Base-by-base conservation (phyloP, 2,797 vertebrate genomes). In the Siniperca obscura region DNA sequence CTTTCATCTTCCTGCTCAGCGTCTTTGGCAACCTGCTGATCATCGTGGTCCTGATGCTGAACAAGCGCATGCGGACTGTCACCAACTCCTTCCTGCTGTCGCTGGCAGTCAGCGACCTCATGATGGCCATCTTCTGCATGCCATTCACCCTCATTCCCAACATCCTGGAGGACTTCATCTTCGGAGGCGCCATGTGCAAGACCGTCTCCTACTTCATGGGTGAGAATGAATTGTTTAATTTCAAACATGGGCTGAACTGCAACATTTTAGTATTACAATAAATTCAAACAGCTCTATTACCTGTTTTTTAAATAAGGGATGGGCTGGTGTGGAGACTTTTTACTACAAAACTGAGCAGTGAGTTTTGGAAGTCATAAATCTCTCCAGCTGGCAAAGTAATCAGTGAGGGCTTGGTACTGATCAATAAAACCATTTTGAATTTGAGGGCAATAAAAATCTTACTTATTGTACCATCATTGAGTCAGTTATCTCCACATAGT, bases 21-120 rank as follows among this genome's bases (percentile, higher is more conserved):
- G 94, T 97, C 96, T 96, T 97, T 0, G 98, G 98, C 44, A 99
- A 99, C 61, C 90, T 95, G 9, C 96, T 99, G 78, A 97, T 99
- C 87, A 97, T 98, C 64, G 88, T 96, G 42, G 98, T 99, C 42
- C 95, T 98, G 93, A 89, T 94, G 30, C 89, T 96, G 80, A 98
- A 97, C 95, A 97, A 97, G 77, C 96, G 97, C 21, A 96, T 99
- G 93, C 95, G 97, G 17, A 99, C 98, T 0, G 96, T 99, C 91
- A 99, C 98, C 93, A 99, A 99, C 91, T 96, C 96, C 93, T 99
- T 99, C 95, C 95, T 99, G 92, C 96, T 99, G 74, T 99, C 98
- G 0, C 95, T 99, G 96, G 98, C 98, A 0, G 92, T 98, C 89
- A 99, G 98, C 3, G 98, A 99, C 93, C 96, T 99, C 82, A 96